Base-by-base conservation (phyloP, 2,113 vertebrate species). In the Xenopus laevis region DNA sequence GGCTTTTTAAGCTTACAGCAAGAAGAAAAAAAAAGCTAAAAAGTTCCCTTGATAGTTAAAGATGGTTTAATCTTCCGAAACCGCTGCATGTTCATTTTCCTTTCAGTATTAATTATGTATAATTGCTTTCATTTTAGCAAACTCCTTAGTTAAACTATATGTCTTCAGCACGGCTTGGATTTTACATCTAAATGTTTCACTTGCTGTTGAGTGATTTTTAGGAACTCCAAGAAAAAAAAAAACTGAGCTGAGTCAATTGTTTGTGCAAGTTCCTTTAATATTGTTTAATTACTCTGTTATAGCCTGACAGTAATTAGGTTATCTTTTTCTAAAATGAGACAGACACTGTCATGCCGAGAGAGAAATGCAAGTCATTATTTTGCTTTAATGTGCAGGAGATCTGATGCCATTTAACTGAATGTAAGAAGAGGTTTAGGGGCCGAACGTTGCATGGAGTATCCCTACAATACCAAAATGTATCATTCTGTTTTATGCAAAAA, bases 221-320 rank as follows among this genome's bases (percentile, higher is more conserved):
- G 65, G 67, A 59, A 60, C 18, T 40, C 33, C 5, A 40, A 40
- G 33, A 40, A 44, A 20, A 21, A 6, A 71, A 62, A 61, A 44
- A 33, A 40, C 33, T 40, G 33, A 62, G 7, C 13, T 20, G 20
- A 44, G 46, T 50, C 58, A 65, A 20, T 16, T 72, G 71, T 72
- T 79, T 71, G 60, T 79, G 82, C 71, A 30, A 78, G 72, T 79
- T 65, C 79, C 78, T 81, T 76, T 20, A 85, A 87, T 82, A 85
- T 1, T 69, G 83, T 83, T 86, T 88, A 88, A 89, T 91, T 86
- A 87, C 86, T 90, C 86, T 87, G 84, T 81, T 81, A 79, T 85
- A 85, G 86, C 89, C 89, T 90, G 88, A 86, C 87, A 90, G 77
- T 89, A 79, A 88, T 90, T 86, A 90, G 84, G 81, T 83, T 83